These are phyloP conservation scores for Ornithoptera priamus DNA, from an alignment of 2,888 invertebrate genomes.

Conservation along the genomic window DNA sequence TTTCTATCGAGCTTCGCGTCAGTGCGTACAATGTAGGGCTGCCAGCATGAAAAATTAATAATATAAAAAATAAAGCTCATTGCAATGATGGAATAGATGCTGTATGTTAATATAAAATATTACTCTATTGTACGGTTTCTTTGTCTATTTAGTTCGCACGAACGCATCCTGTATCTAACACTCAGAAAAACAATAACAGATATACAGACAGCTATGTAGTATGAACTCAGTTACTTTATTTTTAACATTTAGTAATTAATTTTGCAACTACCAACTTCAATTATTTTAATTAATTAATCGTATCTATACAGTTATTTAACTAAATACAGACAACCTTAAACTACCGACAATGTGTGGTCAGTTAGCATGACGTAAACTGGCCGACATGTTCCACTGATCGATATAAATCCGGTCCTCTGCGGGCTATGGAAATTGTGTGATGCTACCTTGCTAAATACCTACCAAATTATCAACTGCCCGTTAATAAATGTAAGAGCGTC, in stretches of 20 bases:
- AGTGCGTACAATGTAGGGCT: slow-evolving; percentile 27
- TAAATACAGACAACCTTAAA: slow-evolving; percentile 9
- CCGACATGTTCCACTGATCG: slow-evolving; percentile 49
- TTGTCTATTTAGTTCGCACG: too few species aligned
- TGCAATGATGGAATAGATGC: too few species aligned
- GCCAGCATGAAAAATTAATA: background rate
- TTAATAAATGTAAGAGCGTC: background rate
- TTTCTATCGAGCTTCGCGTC: slow-evolving; percentile 47
- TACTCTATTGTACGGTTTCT: too few species aligned
- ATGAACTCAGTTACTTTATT: too few species aligned
- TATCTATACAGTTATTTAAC: too few species aligned
- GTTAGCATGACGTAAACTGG: slow-evolving; percentile 12
- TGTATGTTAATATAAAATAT: too few species aligned
- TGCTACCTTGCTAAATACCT: slow-evolving; percentile 2
- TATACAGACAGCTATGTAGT: too few species aligned
- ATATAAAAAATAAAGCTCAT: background rate
- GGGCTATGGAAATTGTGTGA: background rate
- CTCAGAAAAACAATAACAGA: too few species aligned
- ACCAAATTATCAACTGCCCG: background rate
- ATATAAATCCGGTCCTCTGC: slow-evolving; percentile 44
- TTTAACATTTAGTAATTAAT: too few species aligned
- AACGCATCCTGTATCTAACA: too few species aligned
- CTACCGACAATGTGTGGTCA: background rate
- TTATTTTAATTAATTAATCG: too few species aligned
- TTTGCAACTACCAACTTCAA: too few species aligned